These are phyloP conservation scores for Chitala chitala DNA, from an alignment of 2,113 vertebrate genomes.

Conservation along the genomic window DNA sequence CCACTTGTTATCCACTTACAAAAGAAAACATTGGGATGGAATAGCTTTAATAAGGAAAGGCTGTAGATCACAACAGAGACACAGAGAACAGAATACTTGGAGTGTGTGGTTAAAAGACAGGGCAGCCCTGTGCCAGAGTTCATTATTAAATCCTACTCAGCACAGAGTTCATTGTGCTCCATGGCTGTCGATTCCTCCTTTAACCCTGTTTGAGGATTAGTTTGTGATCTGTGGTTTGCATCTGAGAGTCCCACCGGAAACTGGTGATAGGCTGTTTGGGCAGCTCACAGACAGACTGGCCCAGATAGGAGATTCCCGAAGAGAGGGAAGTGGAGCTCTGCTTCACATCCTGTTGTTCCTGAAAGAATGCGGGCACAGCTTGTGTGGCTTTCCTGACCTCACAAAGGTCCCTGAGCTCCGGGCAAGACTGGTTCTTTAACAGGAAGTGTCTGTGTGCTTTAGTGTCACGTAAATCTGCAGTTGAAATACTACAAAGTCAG, in stretches of 20 bases:
- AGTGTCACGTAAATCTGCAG: not conserved
- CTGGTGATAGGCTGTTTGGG: not conserved
- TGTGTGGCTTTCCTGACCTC: conserved; percentile 28
- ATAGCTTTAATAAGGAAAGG: not conserved
- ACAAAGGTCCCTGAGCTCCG: conserved; percentile 29
- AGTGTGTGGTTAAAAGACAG: not conserved
- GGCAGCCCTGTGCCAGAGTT: not conserved
- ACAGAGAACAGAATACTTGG: not conserved
- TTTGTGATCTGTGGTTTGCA: not conserved
- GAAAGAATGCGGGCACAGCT: conserved; percentile 24
- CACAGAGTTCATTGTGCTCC: not conserved
- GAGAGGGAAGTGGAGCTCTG: not conserved
- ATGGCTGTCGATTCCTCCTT: not conserved
- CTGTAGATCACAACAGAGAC: not conserved
- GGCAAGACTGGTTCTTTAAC: not conserved
- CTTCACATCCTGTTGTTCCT: conserved; percentile 26
- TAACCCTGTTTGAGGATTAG: not conserved
- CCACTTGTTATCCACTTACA: not conserved
- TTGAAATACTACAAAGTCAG: not conserved
- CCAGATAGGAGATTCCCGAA: not conserved
- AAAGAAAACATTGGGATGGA: not conserved
- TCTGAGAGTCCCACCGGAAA: not conserved
- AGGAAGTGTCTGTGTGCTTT: not conserved
- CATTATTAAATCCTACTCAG: not conserved
- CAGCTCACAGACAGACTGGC: not conserved